Base-by-base conservation (phyloP, 2,888 invertebrate species). In the Scaptomyza caliginosa region DNA sequence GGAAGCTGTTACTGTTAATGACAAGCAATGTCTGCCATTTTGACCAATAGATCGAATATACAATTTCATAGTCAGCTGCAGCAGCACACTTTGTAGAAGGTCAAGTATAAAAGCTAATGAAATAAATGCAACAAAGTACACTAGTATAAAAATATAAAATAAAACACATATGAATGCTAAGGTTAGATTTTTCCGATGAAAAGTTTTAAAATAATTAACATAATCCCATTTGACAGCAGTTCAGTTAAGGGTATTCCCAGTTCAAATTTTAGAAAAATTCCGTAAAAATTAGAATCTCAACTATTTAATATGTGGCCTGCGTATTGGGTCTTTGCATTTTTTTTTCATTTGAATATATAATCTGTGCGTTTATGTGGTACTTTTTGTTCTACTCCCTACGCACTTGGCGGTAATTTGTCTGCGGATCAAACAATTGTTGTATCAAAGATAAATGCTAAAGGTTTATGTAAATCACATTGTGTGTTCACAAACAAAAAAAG, bases 21-120 rank as follows among this genome's bases (percentile, higher is more conserved):
- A 81, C 84, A 77, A 75, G 73, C 84, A 81, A 80, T 67, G 84
- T 77, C 82, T 81, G 84, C 84, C 80, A 80, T 84, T 80, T 81
- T 80, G 76, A 2, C 32, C 70, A 63, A 77, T 60, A 63, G 51
- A 67, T 81, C 60, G 55, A 68, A 63, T 28, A 46, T 49, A 46
- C 21, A 1, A 57, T 28, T 38, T 50, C 62, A 49, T 23, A 48
- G 39, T 1, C 17, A 48, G 30, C 13, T 26, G 34, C 36, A 59
- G 46, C 28, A 26, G 42, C 40, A 65, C 8, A 3, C 34, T 8
- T 16, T 8, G 63, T 40, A 39, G 21, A 64, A 71, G 64, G 73
- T 73, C 73, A 71, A 67, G 68, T 30, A 17, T 21, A 26, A 50
- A 51, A 40, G 30, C 16, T 17, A 16, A 13, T 0, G 10, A 11